A percentile compares a stretch with the other conserved stretches of the same genome.
phyloP scores from a whole-genome alignment of 2,888 invertebrate species.

The Adelognathus sp. region DNA sequence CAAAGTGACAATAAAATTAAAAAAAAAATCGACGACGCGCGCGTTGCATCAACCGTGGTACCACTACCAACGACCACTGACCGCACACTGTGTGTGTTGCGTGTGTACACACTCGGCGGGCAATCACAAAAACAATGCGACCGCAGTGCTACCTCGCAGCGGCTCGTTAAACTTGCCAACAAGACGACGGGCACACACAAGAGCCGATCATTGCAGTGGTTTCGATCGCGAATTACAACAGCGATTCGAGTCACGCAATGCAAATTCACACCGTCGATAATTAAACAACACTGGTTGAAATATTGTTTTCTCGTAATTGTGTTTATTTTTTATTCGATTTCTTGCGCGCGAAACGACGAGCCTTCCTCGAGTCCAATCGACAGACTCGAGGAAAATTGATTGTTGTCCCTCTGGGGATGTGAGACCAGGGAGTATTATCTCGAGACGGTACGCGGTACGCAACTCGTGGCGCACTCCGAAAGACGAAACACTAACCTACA shows the following conservation, averaged over 20 bases:
- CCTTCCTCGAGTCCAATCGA: conserved; percentile 3
- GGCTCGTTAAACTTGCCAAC: conserved; percentile 64
- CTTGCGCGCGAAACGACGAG: no score
- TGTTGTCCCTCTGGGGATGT: neutral
- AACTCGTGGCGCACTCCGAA: conserved; percentile 48
- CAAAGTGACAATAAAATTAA: neutral
- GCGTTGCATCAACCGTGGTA: conserved; percentile 20
- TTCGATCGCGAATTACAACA: conserved; percentile 24
- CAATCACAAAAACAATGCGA: conserved; percentile 73
- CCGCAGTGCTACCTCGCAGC: conserved; percentile 69
- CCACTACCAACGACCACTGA: neutral
- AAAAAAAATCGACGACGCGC: neutral
- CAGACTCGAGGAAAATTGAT: neutral
- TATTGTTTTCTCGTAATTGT: no score
- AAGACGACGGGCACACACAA: neutral
- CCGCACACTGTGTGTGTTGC: no score
- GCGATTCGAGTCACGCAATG: neutral
- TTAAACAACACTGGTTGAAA: neutral
- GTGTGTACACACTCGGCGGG: conserved; percentile 8
- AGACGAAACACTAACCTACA: conserved; percentile 28
- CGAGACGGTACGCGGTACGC: neutral
- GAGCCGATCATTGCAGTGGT: conserved; percentile 18
- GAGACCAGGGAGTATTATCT: conserved; percentile 21
- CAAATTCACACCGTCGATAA: neutral
- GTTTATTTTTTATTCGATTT: neutral